A percentile compares a stretch with the other conserved stretches of the same genome.
These are phyloP conservation scores for Pachypsylla venusta DNA, from an alignment of 1,140 invertebrate genomes.

Conservation along the genomic window DNA sequence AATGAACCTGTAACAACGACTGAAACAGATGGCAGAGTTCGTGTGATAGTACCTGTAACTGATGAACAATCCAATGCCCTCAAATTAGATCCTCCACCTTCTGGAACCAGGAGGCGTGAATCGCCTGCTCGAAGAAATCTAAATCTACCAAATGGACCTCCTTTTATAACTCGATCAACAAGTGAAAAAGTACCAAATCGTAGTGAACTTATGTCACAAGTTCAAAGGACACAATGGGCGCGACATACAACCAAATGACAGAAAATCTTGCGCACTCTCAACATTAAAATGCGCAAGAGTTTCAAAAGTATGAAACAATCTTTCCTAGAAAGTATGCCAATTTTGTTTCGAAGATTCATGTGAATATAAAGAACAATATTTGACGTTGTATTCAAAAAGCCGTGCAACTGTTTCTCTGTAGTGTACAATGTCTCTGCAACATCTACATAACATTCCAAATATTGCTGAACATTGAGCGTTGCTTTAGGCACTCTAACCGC, in stretches of 20 bases:
- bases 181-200: constrained; percentile 69
- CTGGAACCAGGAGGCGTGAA: constrained; percentile 19
- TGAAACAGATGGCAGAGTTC: constrained; percentile 37
- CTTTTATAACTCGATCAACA: constrained; percentile 57
- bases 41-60: constrained; percentile 34
- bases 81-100: constrained; percentile 31
- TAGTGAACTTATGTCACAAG: constrained; percentile 66
- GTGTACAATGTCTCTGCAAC: constrained; percentile 8
- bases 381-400: not conserved
- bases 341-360: not conserved
- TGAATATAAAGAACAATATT: not conserved
- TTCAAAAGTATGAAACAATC: not conserved
- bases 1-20: constrained; percentile 41
- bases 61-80: constrained; percentile 29
- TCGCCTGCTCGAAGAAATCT: not conserved
- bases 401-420: not conserved
- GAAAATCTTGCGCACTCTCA: not conserved
- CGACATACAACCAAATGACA: constrained; percentile 65
- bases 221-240: constrained; percentile 62
- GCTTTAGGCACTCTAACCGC: too few relatives aligned
- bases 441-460: constrained; percentile 10
- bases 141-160: constrained; percentile 25
- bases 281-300: not conserved
- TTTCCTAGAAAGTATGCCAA: not conserved
- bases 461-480: too few relatives aligned